A percentile compares a stretch with the other conserved stretches of the same genome.
Conservation (phyloP, 2,113 vertebrate genomes). For the Clupea harengus region DNA sequence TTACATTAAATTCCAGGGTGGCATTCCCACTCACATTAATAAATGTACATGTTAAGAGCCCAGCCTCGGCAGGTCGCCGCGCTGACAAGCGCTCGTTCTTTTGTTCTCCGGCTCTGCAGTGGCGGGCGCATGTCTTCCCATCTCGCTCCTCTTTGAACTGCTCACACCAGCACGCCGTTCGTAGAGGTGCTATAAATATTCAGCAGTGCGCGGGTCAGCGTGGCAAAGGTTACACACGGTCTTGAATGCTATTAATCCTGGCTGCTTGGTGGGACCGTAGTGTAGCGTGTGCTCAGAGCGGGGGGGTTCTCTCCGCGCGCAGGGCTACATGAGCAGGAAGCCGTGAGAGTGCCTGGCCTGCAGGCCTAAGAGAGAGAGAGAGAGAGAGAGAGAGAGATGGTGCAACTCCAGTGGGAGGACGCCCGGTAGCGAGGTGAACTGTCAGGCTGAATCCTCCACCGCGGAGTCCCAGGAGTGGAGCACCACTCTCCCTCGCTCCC, state of each 20-base stretch:
- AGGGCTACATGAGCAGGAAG: constrained; percentile 43
- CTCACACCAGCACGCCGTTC: constrained; percentile 16
- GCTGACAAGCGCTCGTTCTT: constrained; percentile 44
- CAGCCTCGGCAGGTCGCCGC: background rate
- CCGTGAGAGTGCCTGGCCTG: constrained; percentile 18
- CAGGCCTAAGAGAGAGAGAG: constrained; percentile 29
- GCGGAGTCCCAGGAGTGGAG: constrained; percentile 61
- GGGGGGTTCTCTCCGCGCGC: background rate
- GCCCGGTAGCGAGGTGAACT: constrained; percentile 72
- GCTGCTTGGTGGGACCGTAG: constrained; percentile 60
- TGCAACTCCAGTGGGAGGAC: constrained; percentile 62
- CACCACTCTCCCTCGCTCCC: constrained; percentile 47
- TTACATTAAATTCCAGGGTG: constrained; percentile 55
- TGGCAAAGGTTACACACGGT: constrained; percentile 60
- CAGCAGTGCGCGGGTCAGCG: constrained; percentile 59
- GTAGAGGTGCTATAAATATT: constrained; percentile 55
- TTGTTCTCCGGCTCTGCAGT: constrained; percentile 34
- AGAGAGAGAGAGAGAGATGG: constrained; percentile 53
- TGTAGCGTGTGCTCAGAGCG: constrained; percentile 58
- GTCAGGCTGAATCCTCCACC: constrained; percentile 53
- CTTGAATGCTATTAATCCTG: constrained; percentile 72
- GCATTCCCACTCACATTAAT: constrained; percentile 38
- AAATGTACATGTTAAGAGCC: background rate
- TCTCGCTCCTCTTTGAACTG: constrained; percentile 31
- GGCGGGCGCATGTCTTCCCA: constrained; percentile 37